Base-by-base conservation (phyloP, 2,888 invertebrate species). In the Campoplex nolae region DNA sequence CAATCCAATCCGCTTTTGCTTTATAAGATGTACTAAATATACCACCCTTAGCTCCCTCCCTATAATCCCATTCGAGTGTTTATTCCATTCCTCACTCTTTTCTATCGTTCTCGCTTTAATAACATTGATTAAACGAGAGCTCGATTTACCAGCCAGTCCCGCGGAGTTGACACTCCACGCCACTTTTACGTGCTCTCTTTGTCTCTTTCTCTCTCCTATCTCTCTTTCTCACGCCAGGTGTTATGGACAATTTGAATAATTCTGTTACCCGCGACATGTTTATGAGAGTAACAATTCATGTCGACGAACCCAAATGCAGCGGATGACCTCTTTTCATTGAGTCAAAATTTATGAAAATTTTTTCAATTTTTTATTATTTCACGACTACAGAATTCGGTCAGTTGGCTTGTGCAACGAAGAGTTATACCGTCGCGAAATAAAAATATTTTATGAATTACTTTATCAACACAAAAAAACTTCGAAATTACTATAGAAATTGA, bases 61-160 rank as follows among this genome's bases (percentile, higher is more conserved):
- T 70, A 70, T 58, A 86, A 87, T 84, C 86, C 81, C 23, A 78
- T 87, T 81, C 84, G 68, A 87, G 86, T 87, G 84, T 87, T 84
- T 87, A 84, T 87, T 78, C 67, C 51, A 45, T 80, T 80, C 62
- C 45, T 74, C 54, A 75, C 76, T 32, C 78, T 76, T 42, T 23
- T 45, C 81, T 54, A 70, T 28, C 58, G 48, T 70, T 80, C 45
- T 76, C 84, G 62, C 81, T 87, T 81, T 75, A 74, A 84, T 84
- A 87, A 84, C 77, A 84, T 82, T 81, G 77, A 84, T 84, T 68
- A 71, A 78, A 74, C 58, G 62, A 35, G 35, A 28, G 58, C 38
- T 62, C 51, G 79, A 45, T 51, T 79, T 16, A 9, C 58, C 38
- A 38, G 16, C 58, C 38, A 38, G 65, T 42, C 73, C 32, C 81